Conservation (phyloP, 1,140 invertebrate species). For the Tenebrio molitor region DNA sequence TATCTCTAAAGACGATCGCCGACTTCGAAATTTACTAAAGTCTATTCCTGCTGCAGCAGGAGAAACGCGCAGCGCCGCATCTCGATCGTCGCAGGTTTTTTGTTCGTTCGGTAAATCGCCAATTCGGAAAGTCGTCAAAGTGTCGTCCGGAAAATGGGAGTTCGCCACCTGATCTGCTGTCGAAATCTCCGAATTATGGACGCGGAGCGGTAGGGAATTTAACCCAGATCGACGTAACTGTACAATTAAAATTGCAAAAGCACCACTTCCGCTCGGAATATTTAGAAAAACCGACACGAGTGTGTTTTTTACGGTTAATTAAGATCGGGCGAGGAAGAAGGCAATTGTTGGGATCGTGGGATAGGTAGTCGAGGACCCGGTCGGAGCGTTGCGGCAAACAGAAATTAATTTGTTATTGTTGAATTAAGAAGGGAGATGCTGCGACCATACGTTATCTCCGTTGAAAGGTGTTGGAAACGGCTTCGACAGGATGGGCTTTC, state of each 20-base stretch:
- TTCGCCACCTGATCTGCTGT: conserved; percentile 9
- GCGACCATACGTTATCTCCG: conserved; percentile 18
- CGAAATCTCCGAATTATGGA: conserved; percentile 18
- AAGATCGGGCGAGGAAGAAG: conserved; percentile 48
- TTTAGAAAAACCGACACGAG: conserved; percentile 42
- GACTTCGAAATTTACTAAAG: conserved; percentile 53
- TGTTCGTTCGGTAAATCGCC: conserved; percentile 28
- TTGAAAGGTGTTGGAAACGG: conserved; percentile 44
- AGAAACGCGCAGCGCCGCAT: conserved; percentile 10
- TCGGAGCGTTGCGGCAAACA: background rate
- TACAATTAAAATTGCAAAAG: conserved; percentile 49
- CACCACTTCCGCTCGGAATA: conserved; percentile 41
- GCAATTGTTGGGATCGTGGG: conserved; percentile 50
- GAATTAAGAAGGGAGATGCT: background rate
- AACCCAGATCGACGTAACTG: conserved; percentile 46
- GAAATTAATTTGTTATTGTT: conserved; percentile 23
- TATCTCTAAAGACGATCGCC: conserved; percentile 53
- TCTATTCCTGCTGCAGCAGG: conserved; percentile 21
- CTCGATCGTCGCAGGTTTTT: too few relatives aligned
- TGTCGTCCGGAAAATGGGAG: too few relatives aligned
- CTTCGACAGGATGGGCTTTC: conserved; percentile 38
- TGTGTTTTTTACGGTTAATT: conserved; percentile 48
- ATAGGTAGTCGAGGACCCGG: conserved; percentile 16
- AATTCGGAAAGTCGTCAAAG: too few relatives aligned
- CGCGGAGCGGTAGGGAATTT: too few relatives aligned